phyloP scores from a whole-genome alignment of 30 jellyfish, hydroid and myxozoan genomes.

The Rhopilema esculentum region DNA sequence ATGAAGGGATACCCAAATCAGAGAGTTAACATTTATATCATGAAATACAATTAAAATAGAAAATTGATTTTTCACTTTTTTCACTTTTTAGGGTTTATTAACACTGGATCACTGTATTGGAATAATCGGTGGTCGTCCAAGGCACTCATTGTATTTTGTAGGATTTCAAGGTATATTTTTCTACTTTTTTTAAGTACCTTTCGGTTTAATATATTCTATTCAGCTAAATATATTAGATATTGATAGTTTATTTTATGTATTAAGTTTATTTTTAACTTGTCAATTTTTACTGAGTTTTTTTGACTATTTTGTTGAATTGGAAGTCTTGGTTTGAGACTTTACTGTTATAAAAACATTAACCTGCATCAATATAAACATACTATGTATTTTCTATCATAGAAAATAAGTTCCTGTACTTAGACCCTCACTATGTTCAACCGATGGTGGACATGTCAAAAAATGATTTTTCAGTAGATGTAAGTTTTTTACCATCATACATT shows the following conservation, averaged over 20 bases:
- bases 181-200: too few species aligned
- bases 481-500: too few species aligned
- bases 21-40: too few species aligned
- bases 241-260: not conserved
- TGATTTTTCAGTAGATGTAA: constrained; percentile 87
- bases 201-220: too few species aligned
- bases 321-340: too few species aligned
- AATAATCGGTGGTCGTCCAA: constrained; percentile 97
- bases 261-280: not conserved
- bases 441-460: constrained; percentile 80
- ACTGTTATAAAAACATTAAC: too few species aligned
- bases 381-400: constrained; percentile 55
- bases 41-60: not conserved
- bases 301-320: not conserved
- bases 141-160: constrained; percentile 94
- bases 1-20: too few species aligned
- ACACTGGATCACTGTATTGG: constrained; percentile 96
- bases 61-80: not conserved
- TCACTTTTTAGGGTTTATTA: constrained; percentile 65
- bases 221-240: not conserved
- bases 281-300: not conserved
- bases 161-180: constrained; percentile 93
- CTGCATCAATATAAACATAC: too few species aligned
- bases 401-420: constrained; percentile 84
- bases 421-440: constrained; percentile 95